phyloP scores from a whole-genome alignment of 2,797 vertebrate genomes.

The Sebastes baramenuke region DNA sequence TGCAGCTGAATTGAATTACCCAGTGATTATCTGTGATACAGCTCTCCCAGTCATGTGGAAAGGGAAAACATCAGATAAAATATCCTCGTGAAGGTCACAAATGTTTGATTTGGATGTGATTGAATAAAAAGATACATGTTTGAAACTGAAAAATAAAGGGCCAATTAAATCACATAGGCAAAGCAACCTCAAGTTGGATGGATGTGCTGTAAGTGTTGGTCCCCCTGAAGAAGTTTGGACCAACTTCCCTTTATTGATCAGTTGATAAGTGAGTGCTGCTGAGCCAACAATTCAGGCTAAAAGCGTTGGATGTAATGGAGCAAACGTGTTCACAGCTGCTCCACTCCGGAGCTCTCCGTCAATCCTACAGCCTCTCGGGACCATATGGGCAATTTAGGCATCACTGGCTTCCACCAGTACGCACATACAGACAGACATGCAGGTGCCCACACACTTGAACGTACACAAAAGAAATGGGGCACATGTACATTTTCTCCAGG shows the following conservation, averaged over 20 bases:
- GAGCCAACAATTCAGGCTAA: conserved; percentile 67
- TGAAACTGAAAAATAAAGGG: neutral
- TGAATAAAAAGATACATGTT: conserved; percentile 9
- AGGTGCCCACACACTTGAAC: conserved; percentile 11
- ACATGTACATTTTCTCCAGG: neutral
- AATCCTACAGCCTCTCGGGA: conserved; percentile 50
- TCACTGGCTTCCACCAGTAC: conserved; percentile 21
- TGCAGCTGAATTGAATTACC: conserved; percentile 23
- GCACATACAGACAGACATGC: conserved; percentile 26
- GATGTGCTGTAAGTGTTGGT: conserved; percentile 10
- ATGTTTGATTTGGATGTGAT: conserved; percentile 30
- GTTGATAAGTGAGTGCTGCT: conserved; percentile 72
- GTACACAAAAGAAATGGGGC: neutral
- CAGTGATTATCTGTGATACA: neutral
- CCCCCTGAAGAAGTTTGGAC: conserved; percentile 50
- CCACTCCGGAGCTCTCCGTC: conserved; percentile 41
- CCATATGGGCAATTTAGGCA: conserved; percentile 39
- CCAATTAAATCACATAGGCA: neutral
- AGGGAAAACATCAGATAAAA: conserved; percentile 12
- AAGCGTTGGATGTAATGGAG: conserved; percentile 76
- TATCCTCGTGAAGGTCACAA: conserved; percentile 13
- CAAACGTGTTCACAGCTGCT: conserved; percentile 67
- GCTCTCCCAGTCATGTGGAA: conserved; percentile 28
- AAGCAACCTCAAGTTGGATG: neutral
- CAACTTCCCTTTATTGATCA: conserved; percentile 74